Evolutionary conservation across 2,113 vertebrate species (phyloP).

Genomic region (Indicator indicator): DNA sequence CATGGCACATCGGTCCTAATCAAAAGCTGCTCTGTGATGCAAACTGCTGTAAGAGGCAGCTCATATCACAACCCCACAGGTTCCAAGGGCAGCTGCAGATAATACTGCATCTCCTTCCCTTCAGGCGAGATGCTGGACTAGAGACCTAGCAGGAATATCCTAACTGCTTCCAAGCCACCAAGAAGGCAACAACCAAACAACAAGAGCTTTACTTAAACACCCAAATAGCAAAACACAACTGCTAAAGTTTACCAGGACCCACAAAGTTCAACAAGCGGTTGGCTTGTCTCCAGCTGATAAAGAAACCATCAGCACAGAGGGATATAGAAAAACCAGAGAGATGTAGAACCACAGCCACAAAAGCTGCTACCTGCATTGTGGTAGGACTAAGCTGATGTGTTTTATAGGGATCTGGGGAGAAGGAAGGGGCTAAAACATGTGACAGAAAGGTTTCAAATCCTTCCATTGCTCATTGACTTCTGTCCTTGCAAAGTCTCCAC

Average conservation of each 20-base stretch:
- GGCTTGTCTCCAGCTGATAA: not conserved
- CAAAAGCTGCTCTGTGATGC: conserved; percentile 49
- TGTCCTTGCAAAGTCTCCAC: not conserved
- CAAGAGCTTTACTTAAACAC: not conserved
- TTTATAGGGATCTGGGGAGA: not conserved
- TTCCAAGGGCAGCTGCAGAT: conserved; percentile 13
- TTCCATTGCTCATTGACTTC: not conserved
- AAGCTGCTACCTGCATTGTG: not conserved
- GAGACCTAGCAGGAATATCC: not conserved
- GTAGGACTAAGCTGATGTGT: fast-evolving
- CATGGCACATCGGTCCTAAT: conserved; percentile 47
- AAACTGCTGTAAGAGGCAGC: conserved; percentile 34
- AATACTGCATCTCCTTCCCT: not conserved
- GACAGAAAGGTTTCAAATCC: not conserved
- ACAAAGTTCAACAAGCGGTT: not conserved
- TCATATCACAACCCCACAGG: not conserved
- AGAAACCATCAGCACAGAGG: not conserved
- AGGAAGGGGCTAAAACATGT: not conserved
- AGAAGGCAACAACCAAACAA: not conserved
- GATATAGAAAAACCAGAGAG: not conserved
- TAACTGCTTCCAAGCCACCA: not conserved
- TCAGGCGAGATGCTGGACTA: not conserved
- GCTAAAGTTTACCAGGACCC: not conserved
- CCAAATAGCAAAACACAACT: not conserved
- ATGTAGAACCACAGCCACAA: fast-evolving